These are phyloP conservation scores for silkworm (Bombyx mori) DNA, from an alignment of 1,140 invertebrate species.

Conservation along the genomic window DNA sequence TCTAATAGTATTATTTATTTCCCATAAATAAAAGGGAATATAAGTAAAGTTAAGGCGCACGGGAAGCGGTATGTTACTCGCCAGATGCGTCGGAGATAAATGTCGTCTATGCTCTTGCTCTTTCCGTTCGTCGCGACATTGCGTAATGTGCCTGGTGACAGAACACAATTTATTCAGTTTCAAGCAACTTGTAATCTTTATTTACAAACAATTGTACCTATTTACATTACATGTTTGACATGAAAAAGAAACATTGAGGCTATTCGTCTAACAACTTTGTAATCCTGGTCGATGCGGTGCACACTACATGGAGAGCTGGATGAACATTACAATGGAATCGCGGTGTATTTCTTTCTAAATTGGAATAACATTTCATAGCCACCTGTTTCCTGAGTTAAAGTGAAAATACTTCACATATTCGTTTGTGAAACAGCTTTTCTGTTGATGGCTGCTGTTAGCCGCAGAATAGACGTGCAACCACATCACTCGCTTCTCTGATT, in stretches of 20 bases:
- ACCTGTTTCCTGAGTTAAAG: conserved; percentile 3
- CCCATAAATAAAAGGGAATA: conserved; percentile 68
- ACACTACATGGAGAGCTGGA: no score
- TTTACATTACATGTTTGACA: conserved; percentile 19
- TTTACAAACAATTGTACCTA: conserved; percentile 27
- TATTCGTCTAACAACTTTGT: neutral
- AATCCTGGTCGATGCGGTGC: neutral
- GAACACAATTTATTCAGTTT: conserved; percentile 23
- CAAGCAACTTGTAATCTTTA: conserved; percentile 21
- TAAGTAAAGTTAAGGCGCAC: conserved; percentile 60
- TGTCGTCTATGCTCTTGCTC: conserved; percentile 24
- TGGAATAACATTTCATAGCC: conserved; percentile 1
- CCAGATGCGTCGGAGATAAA: conserved; percentile 53
- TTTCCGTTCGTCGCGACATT: conserved; percentile 29
- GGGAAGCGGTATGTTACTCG: conserved; percentile 56
- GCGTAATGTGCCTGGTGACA: conserved; percentile 31
- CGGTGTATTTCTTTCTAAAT: no score
- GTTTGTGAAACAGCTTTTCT: conserved; percentile 30
- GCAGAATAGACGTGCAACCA: conserved; percentile 49
- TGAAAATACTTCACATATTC: conserved; percentile 26
- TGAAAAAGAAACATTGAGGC: conserved; percentile 2
- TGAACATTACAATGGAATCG: no score
- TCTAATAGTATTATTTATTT: conserved; percentile 71
- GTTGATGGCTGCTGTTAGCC: conserved; percentile 40
- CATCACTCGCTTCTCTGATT: conserved; percentile 47